Conservation (phyloP, 2,797 vertebrate species). For the Discoglossus pictus region DNA sequence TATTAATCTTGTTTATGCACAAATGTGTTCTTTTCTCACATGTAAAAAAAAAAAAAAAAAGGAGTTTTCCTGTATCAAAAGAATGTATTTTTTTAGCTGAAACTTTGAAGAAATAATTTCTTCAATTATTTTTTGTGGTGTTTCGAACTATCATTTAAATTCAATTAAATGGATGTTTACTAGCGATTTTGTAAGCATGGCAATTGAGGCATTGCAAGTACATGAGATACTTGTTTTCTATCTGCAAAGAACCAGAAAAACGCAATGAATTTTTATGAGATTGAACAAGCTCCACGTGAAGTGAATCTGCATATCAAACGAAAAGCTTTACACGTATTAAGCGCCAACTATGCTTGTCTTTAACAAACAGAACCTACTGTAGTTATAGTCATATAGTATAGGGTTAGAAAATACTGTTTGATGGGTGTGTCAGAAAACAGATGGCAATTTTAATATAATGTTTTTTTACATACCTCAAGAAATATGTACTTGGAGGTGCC, state of each 20-base stretch:
- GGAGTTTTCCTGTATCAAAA: no score
- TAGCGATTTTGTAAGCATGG: conserved; percentile 42
- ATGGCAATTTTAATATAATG: no score
- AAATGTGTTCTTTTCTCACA: no score
- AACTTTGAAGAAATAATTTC: conserved; percentile 47
- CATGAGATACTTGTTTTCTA: conserved; percentile 45
- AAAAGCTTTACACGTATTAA: conserved; percentile 3
- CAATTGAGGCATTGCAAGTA: conserved; percentile 38
- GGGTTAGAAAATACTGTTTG: no score
- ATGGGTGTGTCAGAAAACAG: no score
- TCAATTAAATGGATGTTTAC: conserved; percentile 33
- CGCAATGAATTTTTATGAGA: conserved; percentile 43
- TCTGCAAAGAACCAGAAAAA: conserved; percentile 38
- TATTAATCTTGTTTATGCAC: no score
- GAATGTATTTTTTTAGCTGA: no score
- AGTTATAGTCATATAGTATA: no score
- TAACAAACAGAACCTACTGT: no score
- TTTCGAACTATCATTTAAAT: conserved; percentile 15
- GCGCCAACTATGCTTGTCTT: background rate
- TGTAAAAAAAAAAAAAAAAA: no score
- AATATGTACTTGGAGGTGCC: no score
- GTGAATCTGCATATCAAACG: conserved; percentile 35
- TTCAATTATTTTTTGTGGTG: conserved; percentile 33
- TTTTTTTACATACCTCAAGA: no score
- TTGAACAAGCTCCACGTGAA: background rate